Percentiles rank a stretch among this genome's conserved stretches.
Conservation (phyloP, 1,140 invertebrate genomes). For the Camponotus floridanus region DNA sequence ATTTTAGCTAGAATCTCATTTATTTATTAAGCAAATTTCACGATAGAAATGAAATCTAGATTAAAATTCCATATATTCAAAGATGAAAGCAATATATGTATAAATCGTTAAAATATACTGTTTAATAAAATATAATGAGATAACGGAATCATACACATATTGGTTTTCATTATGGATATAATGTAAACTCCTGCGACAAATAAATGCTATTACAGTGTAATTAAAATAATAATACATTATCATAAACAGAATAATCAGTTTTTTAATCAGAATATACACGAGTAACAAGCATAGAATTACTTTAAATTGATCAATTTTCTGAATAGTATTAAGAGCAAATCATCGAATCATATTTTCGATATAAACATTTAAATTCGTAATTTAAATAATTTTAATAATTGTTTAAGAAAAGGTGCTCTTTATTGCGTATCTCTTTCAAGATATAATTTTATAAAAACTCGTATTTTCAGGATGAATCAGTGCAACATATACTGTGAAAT, state of each 20-base stretch:
- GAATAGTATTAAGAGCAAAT: not conserved
- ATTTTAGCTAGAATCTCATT: not conserved
- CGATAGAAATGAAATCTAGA: not conserved
- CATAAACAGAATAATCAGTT: constrained; percentile 43
- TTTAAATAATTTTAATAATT: constrained; percentile 13
- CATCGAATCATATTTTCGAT: not conserved
- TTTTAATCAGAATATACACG: constrained; percentile 36
- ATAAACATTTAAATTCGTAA: not conserved
- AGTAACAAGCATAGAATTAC: constrained; percentile 21
- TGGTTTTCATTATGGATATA: constrained; percentile 26
- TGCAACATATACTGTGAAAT: constrained; percentile 33
- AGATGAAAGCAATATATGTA: not conserved
- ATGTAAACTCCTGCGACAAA: constrained; percentile 31
- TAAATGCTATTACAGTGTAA: constrained; percentile 44
- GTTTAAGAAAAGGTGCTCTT: constrained; percentile 24
- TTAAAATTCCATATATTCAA: constrained; percentile 5
- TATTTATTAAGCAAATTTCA: not conserved
- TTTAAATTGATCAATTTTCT: constrained; percentile 33
- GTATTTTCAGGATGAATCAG: constrained; percentile 31
- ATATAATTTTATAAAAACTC: constrained; percentile 2
- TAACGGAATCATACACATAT: constrained; percentile 25
- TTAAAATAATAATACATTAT: constrained; percentile 58
- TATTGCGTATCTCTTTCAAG: constrained; percentile 10
- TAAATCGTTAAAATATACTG: constrained; percentile 35
- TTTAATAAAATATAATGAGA: constrained; percentile 38